phyloP scores from a whole-genome alignment of 1,140 invertebrate species.

The Lepidurus packardi region DNA sequence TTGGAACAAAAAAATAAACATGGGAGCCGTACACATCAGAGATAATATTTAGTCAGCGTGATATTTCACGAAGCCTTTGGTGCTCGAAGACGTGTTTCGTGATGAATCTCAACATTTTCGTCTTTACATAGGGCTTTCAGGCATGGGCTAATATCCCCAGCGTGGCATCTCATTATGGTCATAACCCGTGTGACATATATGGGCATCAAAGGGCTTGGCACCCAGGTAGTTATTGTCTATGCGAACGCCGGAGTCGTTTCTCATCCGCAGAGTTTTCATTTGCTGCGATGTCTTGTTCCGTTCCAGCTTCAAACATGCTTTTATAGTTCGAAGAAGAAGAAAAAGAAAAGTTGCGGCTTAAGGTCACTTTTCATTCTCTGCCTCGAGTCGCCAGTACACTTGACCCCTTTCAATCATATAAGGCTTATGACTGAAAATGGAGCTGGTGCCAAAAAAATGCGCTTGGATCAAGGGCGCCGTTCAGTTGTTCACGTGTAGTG shows the following conservation, averaged over 20 bases:
- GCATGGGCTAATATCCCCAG: not conserved
- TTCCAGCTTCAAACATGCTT: not conserved
- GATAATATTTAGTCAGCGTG: no score
- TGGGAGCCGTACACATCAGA: no score
- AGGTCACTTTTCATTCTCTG: not conserved
- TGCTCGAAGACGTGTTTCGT: no score
- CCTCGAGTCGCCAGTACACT: not conserved
- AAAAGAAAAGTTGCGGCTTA: not conserved
- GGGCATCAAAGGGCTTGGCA: conserved; percentile 1
- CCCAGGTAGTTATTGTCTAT: no score
- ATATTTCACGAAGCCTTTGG: no score
- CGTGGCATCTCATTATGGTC: not conserved
- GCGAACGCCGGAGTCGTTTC: no score
- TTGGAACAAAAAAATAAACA: no score
- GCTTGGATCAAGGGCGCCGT: not conserved
- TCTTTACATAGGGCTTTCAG: no score
- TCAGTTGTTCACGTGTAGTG: not conserved
- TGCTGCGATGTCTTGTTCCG: not conserved
- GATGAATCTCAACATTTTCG: no score
- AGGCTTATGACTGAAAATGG: not conserved
- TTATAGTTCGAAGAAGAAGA: not conserved
- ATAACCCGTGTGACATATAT: not conserved
- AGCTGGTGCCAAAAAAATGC: not conserved
- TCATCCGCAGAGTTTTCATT: not conserved
- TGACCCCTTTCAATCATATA: conserved; percentile 22